Evolutionary conservation across 2,888 invertebrate species (phyloP).

Genomic region (Ennomos erosarius): DNA sequence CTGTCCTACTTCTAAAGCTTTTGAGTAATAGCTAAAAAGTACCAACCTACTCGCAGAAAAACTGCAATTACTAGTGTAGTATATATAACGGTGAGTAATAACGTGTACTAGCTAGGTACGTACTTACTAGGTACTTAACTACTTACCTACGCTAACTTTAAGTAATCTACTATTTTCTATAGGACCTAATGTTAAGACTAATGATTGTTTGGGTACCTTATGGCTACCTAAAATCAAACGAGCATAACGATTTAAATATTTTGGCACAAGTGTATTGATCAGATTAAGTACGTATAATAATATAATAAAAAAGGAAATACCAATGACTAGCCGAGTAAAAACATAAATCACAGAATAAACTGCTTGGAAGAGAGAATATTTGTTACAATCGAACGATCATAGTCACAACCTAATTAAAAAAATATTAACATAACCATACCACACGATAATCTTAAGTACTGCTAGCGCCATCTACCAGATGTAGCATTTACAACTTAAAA

Average conservation of each 20-base stretch:
- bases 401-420: conserved; percentile 3
- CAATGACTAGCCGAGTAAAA: conserved; percentile 35
- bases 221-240: neutral
- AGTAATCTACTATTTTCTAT: too few relatives aligned
- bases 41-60: too few relatives aligned
- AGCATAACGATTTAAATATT: conserved; percentile 19
- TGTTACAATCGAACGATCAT: neutral
- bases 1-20: too few relatives aligned
- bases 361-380: conserved; percentile 8
- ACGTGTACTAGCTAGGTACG: too few relatives aligned
- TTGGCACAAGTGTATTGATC: conserved; percentile 34
- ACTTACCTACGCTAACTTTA: too few relatives aligned
- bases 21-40: too few relatives aligned
- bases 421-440: too few relatives aligned
- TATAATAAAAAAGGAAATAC: conserved; percentile 16
- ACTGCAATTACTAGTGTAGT: too few relatives aligned
- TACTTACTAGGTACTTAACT: too few relatives aligned
- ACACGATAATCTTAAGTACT: conserved; percentile 14
- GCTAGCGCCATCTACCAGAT: conserved; percentile 49
- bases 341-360: conserved; percentile 31
- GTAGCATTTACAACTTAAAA: conserved; percentile 20
- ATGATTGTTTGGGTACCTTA: too few relatives aligned
- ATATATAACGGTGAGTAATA: too few relatives aligned
- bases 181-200: too few relatives aligned
- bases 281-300: neutral